phyloP scores from a whole-genome alignment of 2,113 vertebrate species.

The Picathartes gymnocephalus region DNA sequence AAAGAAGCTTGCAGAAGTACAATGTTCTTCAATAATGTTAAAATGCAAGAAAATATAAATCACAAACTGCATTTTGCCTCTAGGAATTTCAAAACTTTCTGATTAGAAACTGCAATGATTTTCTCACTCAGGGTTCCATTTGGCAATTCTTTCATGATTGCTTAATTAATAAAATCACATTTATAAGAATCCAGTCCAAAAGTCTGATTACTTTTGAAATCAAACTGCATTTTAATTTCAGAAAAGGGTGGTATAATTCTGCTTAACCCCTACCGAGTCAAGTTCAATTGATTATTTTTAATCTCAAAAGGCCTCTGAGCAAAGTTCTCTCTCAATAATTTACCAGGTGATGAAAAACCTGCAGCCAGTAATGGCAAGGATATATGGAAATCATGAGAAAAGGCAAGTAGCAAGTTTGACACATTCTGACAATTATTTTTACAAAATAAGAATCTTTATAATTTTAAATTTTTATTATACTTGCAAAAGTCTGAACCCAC shows the following conservation, averaged over 20 bases:
- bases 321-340: background rate
- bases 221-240: slow-evolving; percentile 47
- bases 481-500: background rate
- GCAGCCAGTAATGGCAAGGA: background rate
- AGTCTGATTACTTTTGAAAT: slow-evolving; percentile 55
- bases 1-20: background rate
- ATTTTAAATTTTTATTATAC: background rate
- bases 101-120: slow-evolving; percentile 54
- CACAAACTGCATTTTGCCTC: slow-evolving; percentile 1
- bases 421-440: background rate
- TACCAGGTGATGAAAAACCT: background rate
- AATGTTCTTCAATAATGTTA: background rate
- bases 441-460: background rate
- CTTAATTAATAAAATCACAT: slow-evolving; percentile 67
- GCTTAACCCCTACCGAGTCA: background rate
- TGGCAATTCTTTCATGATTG: slow-evolving; percentile 53
- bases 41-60: slow-evolving; percentile 27
- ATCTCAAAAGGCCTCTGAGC: background rate
- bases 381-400: background rate
- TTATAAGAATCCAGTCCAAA: slow-evolving; percentile 41
- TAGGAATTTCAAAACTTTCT: background rate
- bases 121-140: slow-evolving; percentile 29
- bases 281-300: background rate
- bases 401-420: background rate
- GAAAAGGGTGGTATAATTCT: slow-evolving; percentile 4